Percentiles rank a stretch among this genome's conserved stretches.
phyloP scores from a whole-genome alignment of 2,888 invertebrate genomes.

The Aplocera efformata region DNA sequence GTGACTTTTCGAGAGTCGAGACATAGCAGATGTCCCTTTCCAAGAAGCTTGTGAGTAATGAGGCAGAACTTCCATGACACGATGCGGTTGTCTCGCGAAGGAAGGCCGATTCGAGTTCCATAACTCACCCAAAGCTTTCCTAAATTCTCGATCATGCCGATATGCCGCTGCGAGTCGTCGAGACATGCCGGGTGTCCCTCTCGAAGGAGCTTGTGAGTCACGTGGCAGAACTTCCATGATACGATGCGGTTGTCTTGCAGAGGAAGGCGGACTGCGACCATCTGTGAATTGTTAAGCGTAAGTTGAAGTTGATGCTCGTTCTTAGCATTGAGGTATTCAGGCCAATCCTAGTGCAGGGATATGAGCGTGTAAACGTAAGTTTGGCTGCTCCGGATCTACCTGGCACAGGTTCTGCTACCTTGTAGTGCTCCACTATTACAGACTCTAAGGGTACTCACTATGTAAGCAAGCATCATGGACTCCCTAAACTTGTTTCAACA shows the following conservation, averaged over 20 bases:
- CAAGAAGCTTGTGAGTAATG: slow-evolving; percentile 95
- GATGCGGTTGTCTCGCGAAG: slow-evolving; percentile 95
- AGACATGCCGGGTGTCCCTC: slow-evolving; percentile 96
- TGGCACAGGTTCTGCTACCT: no score
- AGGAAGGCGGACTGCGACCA: slow-evolving; percentile 83
- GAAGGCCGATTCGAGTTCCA: slow-evolving; percentile 84
- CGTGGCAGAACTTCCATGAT: slow-evolving; percentile 99
- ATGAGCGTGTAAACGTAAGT: no score
- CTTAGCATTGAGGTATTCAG: no score
- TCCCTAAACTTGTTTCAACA: no score
- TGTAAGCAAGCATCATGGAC: no score
- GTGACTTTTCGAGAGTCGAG: no score
- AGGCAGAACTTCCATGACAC: slow-evolving; percentile 99
- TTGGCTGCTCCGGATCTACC: no score
- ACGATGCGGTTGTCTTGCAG: slow-evolving; percentile 96
- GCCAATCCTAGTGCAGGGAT: no score
- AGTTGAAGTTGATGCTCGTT: background rate
- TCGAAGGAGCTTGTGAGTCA: slow-evolving; percentile 95
- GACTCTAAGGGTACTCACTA: no score
- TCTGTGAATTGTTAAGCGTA: slow-evolving; percentile 39
- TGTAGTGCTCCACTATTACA: no score
- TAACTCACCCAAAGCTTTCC: slow-evolving; percentile 94
- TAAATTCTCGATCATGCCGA: slow-evolving; percentile 89
- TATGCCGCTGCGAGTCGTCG: slow-evolving; percentile 91
- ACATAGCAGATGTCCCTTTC: slow-evolving; percentile 96